Evolutionary conservation across 1,140 invertebrate genomes (phyloP).

Genomic region (Bradysia coprophila): DNA sequence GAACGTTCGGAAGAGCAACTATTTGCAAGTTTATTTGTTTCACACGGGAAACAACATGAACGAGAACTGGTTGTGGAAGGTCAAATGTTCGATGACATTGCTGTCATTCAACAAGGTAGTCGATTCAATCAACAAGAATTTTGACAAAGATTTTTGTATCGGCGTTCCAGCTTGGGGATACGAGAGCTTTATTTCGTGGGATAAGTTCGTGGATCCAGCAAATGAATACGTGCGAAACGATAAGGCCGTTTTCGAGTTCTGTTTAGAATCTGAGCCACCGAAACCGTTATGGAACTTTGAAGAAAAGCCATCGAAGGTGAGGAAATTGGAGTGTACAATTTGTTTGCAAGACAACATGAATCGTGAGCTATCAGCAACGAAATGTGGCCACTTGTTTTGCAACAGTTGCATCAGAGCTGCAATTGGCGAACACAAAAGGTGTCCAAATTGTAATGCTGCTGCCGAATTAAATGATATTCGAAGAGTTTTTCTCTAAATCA

Average conservation of each 20-base stretch:
- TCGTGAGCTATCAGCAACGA: not conserved
- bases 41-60: too few relatives aligned
- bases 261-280: not conserved
- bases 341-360: not conserved
- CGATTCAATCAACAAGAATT: not conserved
- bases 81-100: not conserved
- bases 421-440: not conserved
- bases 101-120: not conserved
- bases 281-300: not conserved
- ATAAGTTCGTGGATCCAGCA: not conserved
- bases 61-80: not conserved
- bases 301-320: not conserved
- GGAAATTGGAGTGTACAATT: not conserved
- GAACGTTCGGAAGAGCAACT: too few relatives aligned
- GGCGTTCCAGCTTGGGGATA: not conserved
- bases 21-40: too few relatives aligned
- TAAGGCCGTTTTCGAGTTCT: not conserved
- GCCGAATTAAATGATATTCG: not conserved
- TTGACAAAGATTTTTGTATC: not conserved
- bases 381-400: not conserved
- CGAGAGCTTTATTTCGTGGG: not conserved
- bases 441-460: not conserved
- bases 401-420: not conserved
- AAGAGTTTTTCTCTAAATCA: too few relatives aligned
- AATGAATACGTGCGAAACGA: not conserved